Base-by-base conservation (phyloP, 2,797 vertebrate species). In the Sebastes diaconus region DNA sequence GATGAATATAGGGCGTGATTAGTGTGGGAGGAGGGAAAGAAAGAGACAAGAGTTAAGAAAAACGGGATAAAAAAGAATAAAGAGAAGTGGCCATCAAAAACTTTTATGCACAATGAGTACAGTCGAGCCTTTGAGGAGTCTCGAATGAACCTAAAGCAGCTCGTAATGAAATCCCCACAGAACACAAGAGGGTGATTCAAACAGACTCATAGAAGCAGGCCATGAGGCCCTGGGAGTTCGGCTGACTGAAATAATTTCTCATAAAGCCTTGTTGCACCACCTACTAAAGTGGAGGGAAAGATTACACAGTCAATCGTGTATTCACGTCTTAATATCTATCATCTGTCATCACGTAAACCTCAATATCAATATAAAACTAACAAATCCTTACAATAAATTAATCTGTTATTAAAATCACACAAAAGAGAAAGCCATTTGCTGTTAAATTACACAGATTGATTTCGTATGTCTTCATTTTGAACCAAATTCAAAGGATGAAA, bases 161-260 rank as follows among this genome's bases (percentile, higher is more conserved):
- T 82, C 50, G 70, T 87, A 84, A 90, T 93, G 84, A 92, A 88
- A 90, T 85, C 87, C 81, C 83, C 32, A 68, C 24, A 79, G 82
- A 85, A 85, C 77, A 73, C 57, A 75, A 57, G 63, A 68, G 66
- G 60, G 32, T 36, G 74, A 90, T 84, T 89, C 84, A 85, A 89
- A 84, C 13, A 79, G 84, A 88, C 46, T 79, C 57, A 77, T 3
- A 80, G 61, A 90, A 63, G 64, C 24, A 63, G 78, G 84, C 20
- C 18, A 57, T 3, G 12, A 64, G 78, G 34, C 50, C 78, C 27
- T 74, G 5, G 63, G 42, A 88, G 68, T 70, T 81, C 14, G 58
- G 20, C 67, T 71, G 75, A 81, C 73, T 76, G 42, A 88, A 72
- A 85, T 67, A 1, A 80, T 20, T 77, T 72, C 36, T 80, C 32